Evolutionary conservation across 2,113 vertebrate genomes (phyloP), one percentile per base, ranked within the genome.

Genomic region (Perca flavescens): DNA sequence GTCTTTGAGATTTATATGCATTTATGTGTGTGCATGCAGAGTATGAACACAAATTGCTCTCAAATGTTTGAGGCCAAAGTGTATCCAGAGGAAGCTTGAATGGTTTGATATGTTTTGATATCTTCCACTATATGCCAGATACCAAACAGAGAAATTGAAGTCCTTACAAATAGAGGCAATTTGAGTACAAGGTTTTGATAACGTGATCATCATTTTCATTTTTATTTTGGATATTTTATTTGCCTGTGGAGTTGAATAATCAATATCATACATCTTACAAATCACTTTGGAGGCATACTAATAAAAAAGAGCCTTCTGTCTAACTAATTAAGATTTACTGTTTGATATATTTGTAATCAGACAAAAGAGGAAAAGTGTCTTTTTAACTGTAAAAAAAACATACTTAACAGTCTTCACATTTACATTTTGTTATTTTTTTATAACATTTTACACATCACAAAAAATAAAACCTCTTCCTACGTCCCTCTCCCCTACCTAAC

Each of bases 241-340:
- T 58, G 64, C 54, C 52, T 57, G 56, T 77, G 6, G 28, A 56
- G 56, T 36, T 71, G 56, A 75, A 6, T 10, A 80, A 74, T 86
- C 81, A 66, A 65, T 86, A 61, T 56, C n/a, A 78, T 60, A 53
- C 43, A 61, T 86, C 64, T 80, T 58, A 49, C 15, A 77, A 74
- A 74, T 76, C 21, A 34, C 36, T 74, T 60, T 53, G 31, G 25
- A 61, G 47, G 50, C 22, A 69, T n/a, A 66, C 40, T 9, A 77
- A 22, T 76, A 50, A 83, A 76, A 69, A 78, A 50, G 40, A 43
- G n/a, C 47, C 25, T 73, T n/a, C 9, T 46, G 3, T 82, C 60
- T 78, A 58, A 74, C 50, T 34, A 76, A 84, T 68, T 60, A 54
- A 73, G 47, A 64, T 62, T 43, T 65, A 36, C 58, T 53, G 19